Evolutionary conservation across 2,888 invertebrate genomes (phyloP).

Genomic region (Ernsta delagoae): DNA sequence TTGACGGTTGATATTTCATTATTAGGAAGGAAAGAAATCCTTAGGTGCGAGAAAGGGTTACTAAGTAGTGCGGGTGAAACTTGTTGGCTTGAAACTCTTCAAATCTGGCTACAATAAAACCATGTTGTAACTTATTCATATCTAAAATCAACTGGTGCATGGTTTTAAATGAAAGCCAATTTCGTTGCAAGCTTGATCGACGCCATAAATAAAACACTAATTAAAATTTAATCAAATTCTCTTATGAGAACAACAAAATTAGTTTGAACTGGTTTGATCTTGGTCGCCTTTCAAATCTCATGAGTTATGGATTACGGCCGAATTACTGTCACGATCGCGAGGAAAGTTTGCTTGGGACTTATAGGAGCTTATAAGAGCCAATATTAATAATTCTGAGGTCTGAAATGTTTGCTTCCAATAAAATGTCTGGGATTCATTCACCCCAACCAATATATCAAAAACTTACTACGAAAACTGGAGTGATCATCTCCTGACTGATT

Average conservation of each 20-base stretch:
- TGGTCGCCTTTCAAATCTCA: constrained; percentile 63
- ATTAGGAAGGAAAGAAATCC: no score
- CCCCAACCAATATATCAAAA: no score
- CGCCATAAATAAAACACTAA: constrained; percentile 44
- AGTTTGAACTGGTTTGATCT: constrained; percentile 55
- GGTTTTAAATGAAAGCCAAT: constrained; percentile 26
- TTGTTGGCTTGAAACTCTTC: no score
- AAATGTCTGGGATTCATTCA: no score
- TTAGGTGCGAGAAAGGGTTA: no score
- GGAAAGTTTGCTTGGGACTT: not conserved
- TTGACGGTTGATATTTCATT: no score
- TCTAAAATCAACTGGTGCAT: not conserved
- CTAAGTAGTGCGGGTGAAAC: not conserved
- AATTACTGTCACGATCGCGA: constrained; percentile 21
- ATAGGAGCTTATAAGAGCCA: not conserved
- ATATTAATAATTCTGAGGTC: not conserved
- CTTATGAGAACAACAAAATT: constrained; percentile 61
- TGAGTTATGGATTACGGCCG: constrained; percentile 55
- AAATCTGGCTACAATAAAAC: not conserved
- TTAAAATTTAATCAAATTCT: constrained; percentile 57
- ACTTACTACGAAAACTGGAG: no score
- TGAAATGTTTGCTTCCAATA: no score
- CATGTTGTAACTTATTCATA: not conserved
- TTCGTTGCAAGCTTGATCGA: constrained; percentile 27
- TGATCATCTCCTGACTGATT: no score